Conservation (phyloP, 2,888 invertebrate species). For the Itoplectis maculator region DNA sequence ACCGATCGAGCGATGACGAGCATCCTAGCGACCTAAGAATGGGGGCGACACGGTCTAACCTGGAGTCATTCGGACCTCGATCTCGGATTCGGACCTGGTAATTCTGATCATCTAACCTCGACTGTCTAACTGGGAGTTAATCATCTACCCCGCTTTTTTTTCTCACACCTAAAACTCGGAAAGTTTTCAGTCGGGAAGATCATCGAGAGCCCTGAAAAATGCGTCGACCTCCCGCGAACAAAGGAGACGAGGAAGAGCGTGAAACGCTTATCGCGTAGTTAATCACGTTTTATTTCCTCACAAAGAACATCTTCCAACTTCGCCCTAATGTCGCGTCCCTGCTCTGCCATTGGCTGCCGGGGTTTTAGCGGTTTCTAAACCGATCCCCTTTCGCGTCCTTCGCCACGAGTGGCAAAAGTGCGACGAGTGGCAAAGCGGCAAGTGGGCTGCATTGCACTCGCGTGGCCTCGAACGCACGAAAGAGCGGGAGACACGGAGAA, state of each 20-base stretch:
- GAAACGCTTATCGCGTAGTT: background rate
- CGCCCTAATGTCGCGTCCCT: background rate
- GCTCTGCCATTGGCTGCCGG: background rate
- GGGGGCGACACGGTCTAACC: too few relatives aligned
- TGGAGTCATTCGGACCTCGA: too few relatives aligned
- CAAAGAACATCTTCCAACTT: background rate
- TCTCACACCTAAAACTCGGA: too few relatives aligned
- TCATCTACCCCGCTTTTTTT: too few relatives aligned
- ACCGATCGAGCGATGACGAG: too few relatives aligned
- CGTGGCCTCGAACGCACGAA: conserved; percentile 48
- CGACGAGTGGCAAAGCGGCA: conserved; percentile 30
- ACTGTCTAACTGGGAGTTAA: too few relatives aligned
- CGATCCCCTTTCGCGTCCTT: conserved; percentile 18
- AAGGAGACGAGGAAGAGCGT: background rate
- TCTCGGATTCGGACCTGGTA: too few relatives aligned
- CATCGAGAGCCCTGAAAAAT: background rate
- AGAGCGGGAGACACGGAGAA: conserved; percentile 48
- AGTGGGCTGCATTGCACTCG: too few relatives aligned
- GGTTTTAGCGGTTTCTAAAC: conserved; percentile 4
- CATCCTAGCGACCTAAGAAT: too few relatives aligned
- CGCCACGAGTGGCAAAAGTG: conserved; percentile 34
- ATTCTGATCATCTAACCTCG: too few relatives aligned
- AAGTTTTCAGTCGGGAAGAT: too few relatives aligned
- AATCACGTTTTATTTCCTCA: background rate
- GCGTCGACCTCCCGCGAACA: background rate